These are phyloP conservation scores for Prenolepis imparis DNA, from an alignment of 2,888 invertebrate genomes.

Conservation along the genomic window DNA sequence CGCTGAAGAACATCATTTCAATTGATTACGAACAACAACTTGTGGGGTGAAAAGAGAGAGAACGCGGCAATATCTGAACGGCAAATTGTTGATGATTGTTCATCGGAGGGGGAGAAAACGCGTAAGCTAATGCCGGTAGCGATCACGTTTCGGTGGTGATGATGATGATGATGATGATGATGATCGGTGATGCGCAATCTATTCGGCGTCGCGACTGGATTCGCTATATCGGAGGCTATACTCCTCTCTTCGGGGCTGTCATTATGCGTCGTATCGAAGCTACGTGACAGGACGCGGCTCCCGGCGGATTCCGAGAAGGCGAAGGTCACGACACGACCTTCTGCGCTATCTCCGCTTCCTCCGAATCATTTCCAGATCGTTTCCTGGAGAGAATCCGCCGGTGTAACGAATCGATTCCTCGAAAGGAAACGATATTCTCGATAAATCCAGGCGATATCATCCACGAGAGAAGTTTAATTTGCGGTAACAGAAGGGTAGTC, in stretches of 20 bases:
- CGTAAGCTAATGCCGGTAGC: constrained; percentile 74
- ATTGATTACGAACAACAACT: constrained; percentile 21
- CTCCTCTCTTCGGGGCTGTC: constrained; percentile 53
- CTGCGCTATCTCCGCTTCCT: constrained; percentile 1
- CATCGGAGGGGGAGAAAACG: constrained; percentile 26
- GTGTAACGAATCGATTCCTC: constrained; percentile 19
- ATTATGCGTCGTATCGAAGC: constrained; percentile 62
- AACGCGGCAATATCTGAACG: constrained; percentile 58
- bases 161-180: constrained; percentile 18
- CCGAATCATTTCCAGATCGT: constrained; percentile 26
- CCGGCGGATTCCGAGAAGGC: constrained; percentile 48
- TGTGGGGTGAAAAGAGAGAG: not conserved
- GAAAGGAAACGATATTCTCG: constrained; percentile 23
- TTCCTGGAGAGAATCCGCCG: constrained; percentile 7
- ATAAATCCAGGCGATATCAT: not conserved
- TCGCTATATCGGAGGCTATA: constrained; percentile 30
- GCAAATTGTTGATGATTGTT: constrained; percentile 68
- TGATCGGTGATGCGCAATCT: constrained; percentile 65
- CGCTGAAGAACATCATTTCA: constrained; percentile 1
- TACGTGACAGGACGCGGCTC: constrained; percentile 62
- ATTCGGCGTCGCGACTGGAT: constrained; percentile 64
- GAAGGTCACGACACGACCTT: constrained; percentile 60
- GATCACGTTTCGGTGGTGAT: constrained; percentile 75
- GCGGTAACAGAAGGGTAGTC: not conserved
- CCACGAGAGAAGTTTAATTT: constrained; percentile 33